These are phyloP conservation scores for Ursus arctos DNA, from an alignment of 2,113 vertebrate species.

Conservation along the genomic window DNA sequence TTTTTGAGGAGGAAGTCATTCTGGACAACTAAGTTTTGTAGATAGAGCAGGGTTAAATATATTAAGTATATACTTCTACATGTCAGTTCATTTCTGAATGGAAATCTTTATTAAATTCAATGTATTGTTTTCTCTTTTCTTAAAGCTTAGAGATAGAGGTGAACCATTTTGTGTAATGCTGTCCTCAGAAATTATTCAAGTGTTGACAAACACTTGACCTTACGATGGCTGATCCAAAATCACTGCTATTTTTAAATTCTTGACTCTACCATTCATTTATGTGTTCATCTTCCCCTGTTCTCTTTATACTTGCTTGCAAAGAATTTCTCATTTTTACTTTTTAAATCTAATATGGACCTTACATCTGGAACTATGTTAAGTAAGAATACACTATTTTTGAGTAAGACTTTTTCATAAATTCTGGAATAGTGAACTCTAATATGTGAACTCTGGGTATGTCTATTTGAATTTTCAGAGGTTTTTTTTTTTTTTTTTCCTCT, in stretches of 20 bases:
- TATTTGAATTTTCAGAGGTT: neutral
- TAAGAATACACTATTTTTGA: slow-evolving; percentile 10
- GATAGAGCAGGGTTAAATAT: neutral
- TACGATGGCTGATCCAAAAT: neutral
- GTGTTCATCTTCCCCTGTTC: neutral
- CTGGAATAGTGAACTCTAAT: neutral
- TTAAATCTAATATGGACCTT: neutral
- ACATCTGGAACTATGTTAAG: neutral
- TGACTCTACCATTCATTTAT: neutral
- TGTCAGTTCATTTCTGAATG: neutral
- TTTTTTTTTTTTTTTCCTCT: neutral
- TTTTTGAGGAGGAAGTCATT: neutral
- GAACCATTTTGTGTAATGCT: neutral
- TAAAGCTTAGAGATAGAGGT: neutral
- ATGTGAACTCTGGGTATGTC: neutral
- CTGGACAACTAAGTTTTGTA: neutral
- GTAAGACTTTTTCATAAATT: neutral
- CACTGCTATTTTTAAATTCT: neutral
- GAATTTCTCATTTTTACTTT: neutral
- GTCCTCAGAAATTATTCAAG: neutral
- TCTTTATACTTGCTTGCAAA: neutral
- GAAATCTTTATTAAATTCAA: neutral
- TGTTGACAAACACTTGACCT: neutral
- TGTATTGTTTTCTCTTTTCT: neutral
- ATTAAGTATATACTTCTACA: neutral